phyloP scores from a whole-genome alignment of 2,113 vertebrate species.

The Desmodus rotundus region DNA sequence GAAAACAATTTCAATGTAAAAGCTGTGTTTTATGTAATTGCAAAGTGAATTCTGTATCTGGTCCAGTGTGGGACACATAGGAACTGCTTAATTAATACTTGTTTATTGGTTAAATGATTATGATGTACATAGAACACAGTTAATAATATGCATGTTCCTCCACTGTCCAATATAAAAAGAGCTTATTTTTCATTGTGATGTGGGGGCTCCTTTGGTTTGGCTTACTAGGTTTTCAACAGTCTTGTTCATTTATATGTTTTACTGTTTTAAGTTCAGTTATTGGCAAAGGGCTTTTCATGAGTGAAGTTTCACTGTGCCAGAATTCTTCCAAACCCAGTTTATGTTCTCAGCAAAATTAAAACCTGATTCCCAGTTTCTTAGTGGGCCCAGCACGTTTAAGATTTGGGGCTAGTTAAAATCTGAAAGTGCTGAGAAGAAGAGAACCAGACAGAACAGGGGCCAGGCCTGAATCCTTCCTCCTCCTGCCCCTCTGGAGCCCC shows the following conservation, averaged over 20 bases:
- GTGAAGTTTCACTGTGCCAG: background rate
- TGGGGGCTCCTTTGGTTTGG: background rate
- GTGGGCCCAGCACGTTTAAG: background rate
- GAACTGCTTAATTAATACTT: background rate
- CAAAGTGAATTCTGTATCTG: background rate
- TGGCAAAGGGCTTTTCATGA: background rate
- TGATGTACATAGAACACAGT: background rate
- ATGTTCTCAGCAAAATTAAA: slow-evolving; percentile 9
- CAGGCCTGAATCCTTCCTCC: background rate
- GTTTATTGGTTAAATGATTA: background rate
- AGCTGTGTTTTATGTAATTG: background rate
- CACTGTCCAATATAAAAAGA: background rate
- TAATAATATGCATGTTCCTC: background rate
- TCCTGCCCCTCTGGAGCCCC: background rate
- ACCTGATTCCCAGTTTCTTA: background rate
- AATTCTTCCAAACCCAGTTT: background rate
- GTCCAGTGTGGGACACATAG: background rate
- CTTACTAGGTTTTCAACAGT: background rate
- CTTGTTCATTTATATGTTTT: background rate
- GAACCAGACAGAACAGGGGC: background rate
- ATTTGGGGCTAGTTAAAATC: background rate
- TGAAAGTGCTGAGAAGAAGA: background rate
- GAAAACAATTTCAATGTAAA: background rate
- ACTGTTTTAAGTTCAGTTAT: background rate
- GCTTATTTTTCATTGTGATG: background rate